phyloP scores from a whole-genome alignment of 2,888 invertebrate species.

The Orthonevra nobilis region DNA sequence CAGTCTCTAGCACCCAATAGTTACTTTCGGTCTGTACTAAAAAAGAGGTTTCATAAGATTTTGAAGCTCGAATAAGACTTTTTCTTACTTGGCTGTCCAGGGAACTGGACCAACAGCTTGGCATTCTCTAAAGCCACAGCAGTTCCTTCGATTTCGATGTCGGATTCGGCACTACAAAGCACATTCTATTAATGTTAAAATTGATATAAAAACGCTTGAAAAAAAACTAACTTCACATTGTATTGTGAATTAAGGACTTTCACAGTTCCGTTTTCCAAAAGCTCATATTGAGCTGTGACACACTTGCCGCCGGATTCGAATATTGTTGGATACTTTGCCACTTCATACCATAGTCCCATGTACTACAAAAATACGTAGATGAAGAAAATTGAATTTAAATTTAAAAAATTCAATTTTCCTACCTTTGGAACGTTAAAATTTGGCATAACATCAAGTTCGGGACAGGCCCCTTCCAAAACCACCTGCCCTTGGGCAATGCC shows the following conservation, averaged over 20 bases:
- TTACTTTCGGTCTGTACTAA: slow-evolving; percentile 40
- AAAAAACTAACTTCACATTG: slow-evolving; percentile 20
- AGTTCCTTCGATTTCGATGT: slow-evolving; percentile 23
- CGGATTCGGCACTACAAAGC: not conserved
- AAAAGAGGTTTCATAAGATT: not conserved
- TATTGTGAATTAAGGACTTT: slow-evolving; percentile 19
- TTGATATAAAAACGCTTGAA: not conserved
- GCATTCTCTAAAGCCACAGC: slow-evolving; percentile 34
- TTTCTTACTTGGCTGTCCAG: slow-evolving; percentile 16
- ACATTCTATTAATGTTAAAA: too few species aligned
- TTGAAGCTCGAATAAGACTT: not conserved
- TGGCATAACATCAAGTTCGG: slow-evolving; percentile 21
- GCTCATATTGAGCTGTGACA: slow-evolving; percentile 37
- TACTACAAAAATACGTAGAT: slow-evolving; percentile 8
- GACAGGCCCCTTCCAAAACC: slow-evolving; percentile 11
- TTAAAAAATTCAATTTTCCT: not conserved
- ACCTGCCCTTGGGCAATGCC: not conserved
- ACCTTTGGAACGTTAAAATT: slow-evolving; percentile 35
- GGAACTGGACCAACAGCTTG: slow-evolving; percentile 45
- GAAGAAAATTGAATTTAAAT: not conserved
- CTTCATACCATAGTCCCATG: slow-evolving; percentile 56
- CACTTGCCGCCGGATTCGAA: slow-evolving; percentile 46
- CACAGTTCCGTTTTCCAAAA: slow-evolving; percentile 34
- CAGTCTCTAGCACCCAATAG: slow-evolving; percentile 51
- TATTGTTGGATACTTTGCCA: slow-evolving; percentile 41